These are phyloP conservation scores for Dasypolia templi DNA, from an alignment of 2,888 invertebrate species.

Conservation along the genomic window DNA sequence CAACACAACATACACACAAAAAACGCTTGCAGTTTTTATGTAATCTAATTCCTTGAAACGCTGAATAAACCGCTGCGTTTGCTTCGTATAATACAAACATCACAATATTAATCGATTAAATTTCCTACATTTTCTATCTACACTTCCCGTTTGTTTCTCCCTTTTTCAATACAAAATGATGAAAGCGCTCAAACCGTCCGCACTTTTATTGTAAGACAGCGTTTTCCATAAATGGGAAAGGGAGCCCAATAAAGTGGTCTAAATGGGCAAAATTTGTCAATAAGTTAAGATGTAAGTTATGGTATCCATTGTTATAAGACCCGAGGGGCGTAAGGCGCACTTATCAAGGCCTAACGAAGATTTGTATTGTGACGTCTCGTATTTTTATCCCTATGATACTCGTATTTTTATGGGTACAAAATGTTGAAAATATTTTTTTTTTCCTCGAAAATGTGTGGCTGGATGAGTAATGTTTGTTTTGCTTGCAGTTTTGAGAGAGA, in stretches of 20 bases:
- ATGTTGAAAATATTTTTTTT: slow-evolving; percentile 68
- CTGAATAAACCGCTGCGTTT: neutral
- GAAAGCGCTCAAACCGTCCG: slow-evolving; percentile 26
- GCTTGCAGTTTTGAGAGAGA: slow-evolving; percentile 33
- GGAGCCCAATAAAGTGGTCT: slow-evolving; percentile 70
- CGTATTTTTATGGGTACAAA: slow-evolving; percentile 60
- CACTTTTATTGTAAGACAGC: slow-evolving; percentile 53
- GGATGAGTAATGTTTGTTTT: slow-evolving; percentile 63
- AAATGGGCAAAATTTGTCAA: slow-evolving; percentile 79
- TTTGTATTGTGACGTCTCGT: slow-evolving; percentile 75
- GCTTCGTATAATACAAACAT: neutral
- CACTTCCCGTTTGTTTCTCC: neutral
- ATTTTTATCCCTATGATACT: slow-evolving; percentile 61
- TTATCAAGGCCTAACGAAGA: slow-evolving; percentile 82
- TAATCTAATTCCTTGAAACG: neutral
- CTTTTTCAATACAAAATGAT: slow-evolving; percentile 25
- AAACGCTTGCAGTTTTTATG: neutral
- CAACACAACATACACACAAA: neutral
- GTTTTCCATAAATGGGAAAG: slow-evolving; percentile 58
- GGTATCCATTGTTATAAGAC: slow-evolving; percentile 74
- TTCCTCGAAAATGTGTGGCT: slow-evolving; percentile 49
- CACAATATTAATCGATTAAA: neutral
- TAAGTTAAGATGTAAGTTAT: slow-evolving; percentile 80
- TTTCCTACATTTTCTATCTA: neutral
- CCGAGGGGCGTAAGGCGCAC: slow-evolving; percentile 73